These are phyloP conservation scores for Microtus montanus DNA, from an alignment of 2,113 vertebrate species.

Conservation along the genomic window DNA sequence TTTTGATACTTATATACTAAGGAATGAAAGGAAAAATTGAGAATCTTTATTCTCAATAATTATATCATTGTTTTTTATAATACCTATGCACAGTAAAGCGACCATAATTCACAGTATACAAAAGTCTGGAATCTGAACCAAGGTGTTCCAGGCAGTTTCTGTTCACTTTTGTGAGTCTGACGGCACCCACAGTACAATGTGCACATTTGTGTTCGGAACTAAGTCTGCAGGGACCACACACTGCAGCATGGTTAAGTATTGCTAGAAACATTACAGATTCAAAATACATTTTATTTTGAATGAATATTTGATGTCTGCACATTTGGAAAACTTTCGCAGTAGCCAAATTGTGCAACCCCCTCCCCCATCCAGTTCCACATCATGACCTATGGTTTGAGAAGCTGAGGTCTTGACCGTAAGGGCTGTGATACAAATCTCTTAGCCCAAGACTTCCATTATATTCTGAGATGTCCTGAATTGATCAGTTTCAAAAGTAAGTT, in stretches of 20 bases:
- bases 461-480: constrained; percentile 25
- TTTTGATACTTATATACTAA: neutral
- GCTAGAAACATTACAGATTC: neutral
- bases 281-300: neutral
- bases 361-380: neutral
- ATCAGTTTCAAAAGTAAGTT: constrained; percentile 21
- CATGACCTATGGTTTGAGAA: neutral
- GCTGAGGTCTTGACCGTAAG: neutral
- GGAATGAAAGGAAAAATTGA: neutral
- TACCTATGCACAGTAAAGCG: too few relatives aligned
- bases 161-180: neutral
- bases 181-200: fast-evolving
- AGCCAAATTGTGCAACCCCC: neutral
- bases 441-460: constrained; percentile 42
- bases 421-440: neutral
- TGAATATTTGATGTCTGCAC: neutral
- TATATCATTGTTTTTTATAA: neutral
- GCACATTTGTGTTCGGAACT: too few relatives aligned
- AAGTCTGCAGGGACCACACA: neutral
- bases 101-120: neutral
- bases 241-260: neutral
- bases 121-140: neutral
- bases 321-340: neutral
- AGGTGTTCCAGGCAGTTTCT: too few relatives aligned
- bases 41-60: neutral